Evolutionary conservation across 2,797 vertebrate genomes (phyloP).

Genomic region (Pipistrellus kuhlii): DNA sequence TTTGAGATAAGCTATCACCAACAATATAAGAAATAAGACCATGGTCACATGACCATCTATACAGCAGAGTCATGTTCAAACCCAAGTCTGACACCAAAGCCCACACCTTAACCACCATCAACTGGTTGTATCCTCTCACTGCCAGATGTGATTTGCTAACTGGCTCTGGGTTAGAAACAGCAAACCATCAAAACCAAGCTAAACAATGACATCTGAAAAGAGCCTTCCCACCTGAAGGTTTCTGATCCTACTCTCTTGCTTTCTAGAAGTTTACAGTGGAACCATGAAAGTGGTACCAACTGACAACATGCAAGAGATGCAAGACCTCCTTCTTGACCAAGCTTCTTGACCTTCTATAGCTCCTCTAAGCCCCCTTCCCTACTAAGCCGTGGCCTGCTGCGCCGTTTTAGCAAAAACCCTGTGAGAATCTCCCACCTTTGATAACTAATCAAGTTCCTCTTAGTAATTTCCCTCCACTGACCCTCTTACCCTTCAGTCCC

Average conservation of each 20-base stretch:
- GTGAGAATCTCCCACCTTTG: neutral
- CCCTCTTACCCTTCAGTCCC: neutral
- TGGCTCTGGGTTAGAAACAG: neutral
- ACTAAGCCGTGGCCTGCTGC: neutral
- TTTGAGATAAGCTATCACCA: neutral
- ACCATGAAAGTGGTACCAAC: neutral
- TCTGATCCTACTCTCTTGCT: neutral
- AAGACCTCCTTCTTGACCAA: neutral
- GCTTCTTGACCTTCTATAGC: too few relatives aligned
- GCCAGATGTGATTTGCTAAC: neutral
- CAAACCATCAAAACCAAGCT: neutral
- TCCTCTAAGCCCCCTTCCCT: neutral
- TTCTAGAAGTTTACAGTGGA: neutral
- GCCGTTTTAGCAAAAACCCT: neutral
- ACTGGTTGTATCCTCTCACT: neutral
- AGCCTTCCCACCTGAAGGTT: neutral
- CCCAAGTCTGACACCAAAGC: slow-evolving; percentile 3
- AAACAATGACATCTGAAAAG: neutral
- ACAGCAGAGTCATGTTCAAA: slow-evolving; percentile 14
- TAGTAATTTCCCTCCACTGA: neutral
- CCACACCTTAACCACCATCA: neutral
- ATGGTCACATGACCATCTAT: neutral
- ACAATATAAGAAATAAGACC: neutral
- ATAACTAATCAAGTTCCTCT: neutral
- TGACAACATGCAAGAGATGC: neutral